Conservation (phyloP, 2,888 invertebrate genomes). For the Cosmopolites sordidus region DNA sequence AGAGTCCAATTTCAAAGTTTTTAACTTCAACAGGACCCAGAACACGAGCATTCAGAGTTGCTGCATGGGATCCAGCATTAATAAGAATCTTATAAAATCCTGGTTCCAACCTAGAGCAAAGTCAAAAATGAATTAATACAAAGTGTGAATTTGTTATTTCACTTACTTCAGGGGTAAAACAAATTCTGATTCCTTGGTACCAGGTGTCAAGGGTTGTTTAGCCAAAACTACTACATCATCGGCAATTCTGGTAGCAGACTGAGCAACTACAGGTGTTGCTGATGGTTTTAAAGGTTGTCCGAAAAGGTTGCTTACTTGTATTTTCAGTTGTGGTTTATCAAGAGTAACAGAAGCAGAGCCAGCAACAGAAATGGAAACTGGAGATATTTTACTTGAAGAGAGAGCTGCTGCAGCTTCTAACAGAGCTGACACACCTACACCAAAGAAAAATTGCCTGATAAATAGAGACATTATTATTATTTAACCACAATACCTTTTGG, state of each 20-base stretch:
- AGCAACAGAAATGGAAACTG: conserved; percentile 76
- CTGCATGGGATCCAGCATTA: conserved; percentile 60
- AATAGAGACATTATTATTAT: neutral
- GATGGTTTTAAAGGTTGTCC: conserved; percentile 68
- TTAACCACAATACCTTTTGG: conserved; percentile 61
- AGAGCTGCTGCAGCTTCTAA: conserved; percentile 69
- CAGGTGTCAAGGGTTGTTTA: conserved; percentile 56
- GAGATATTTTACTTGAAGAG: conserved; percentile 57
- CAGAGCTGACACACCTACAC: conserved; percentile 60
- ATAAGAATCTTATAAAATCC: conserved; percentile 82
- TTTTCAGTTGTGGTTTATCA: conserved; percentile 67
- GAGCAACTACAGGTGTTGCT: conserved; percentile 66
- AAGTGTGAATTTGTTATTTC: too few relatives aligned
- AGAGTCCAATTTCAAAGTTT: conserved; percentile 79
- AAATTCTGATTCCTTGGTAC: conserved; percentile 63
- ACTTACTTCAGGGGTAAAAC: conserved; percentile 66
- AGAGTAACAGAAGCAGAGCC: conserved; percentile 74
- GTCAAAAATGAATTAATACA: neutral
- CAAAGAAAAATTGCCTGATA: neutral
- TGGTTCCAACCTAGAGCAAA: conserved; percentile 56
- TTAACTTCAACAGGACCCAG: conserved; percentile 73
- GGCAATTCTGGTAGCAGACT: conserved; percentile 67
- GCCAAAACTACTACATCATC: conserved; percentile 74
- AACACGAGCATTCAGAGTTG: conserved; percentile 57
- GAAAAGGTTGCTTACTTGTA: conserved; percentile 70